Evolutionary conservation across 2,797 vertebrate genomes (phyloP), one percentile per base, ranked within the genome.

Genomic region (Acridotheres tristis): DNA sequence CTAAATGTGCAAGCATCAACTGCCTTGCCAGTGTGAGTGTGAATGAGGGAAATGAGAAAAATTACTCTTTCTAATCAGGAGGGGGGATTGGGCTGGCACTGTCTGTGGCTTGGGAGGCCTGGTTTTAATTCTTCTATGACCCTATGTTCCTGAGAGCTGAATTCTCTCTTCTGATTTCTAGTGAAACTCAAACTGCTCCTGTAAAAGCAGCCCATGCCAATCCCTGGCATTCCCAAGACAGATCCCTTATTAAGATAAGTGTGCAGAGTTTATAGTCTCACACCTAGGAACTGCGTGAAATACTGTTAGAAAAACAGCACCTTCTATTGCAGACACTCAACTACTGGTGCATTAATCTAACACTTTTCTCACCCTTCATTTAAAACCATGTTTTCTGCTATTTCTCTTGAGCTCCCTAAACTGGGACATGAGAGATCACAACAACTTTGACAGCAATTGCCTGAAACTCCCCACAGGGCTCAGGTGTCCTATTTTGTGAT

Each of bases 41-140:
- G 73, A 62, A 55, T 21, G 69, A 91, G 38, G 30, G 38, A 86
- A 72, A 90, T 51, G 48, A 95, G 93, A 67, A 90, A 85, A 96
- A 76, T 50, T 0, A 72, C 54, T 29, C 20, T 68, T 75, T 68
- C n/a, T 63, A 36, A 66, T 88, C 43, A 61, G 59, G 22, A 94
- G 53, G 11, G 16, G 17, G 25, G 22, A 65, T 50, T 75, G 71
- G 40, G 36, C 50, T 82, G 69, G 67, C 7, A 8, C 30, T 72
- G 79, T 32, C 50, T 77, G 50, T 82, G 23, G n/a, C 36, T 65
- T 69, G 9, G 47, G 54, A 89, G 76, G 62, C 30, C 48, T 75
- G 58, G 11, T n/a, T 81, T 91, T 65, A 81, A 72, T 89, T 80
- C 69, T 45, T 45, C 71, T 30, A 26, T 13, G 53, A 29, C 30